Percentiles rank a stretch among this genome's conserved stretches.
Evolutionary conservation across 2,888 invertebrate species (phyloP).

Genomic region (Caenorhabditis sp.): DNA sequence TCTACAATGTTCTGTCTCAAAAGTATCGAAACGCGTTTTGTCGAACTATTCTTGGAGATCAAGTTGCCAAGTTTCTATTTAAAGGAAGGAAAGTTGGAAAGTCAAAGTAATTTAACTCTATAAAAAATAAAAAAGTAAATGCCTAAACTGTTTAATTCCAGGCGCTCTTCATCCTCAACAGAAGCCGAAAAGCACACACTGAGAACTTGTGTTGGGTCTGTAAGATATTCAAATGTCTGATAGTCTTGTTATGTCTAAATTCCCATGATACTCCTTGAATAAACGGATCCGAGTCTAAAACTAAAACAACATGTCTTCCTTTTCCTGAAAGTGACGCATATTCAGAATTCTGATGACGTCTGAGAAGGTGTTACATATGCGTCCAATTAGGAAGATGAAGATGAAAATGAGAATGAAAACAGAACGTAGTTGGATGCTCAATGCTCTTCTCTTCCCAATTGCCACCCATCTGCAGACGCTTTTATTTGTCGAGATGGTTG

Average conservation of each 20-base stretch:
- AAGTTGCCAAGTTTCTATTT: conserved; percentile 37
- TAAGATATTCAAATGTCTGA: conserved; percentile 6
- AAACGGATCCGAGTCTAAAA: too few relatives aligned
- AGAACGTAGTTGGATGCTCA: too few relatives aligned
- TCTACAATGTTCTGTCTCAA: conserved; percentile 87
- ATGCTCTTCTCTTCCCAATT: background rate
- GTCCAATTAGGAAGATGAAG: too few relatives aligned
- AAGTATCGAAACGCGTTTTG: conserved; percentile 86
- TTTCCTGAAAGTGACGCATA: too few relatives aligned
- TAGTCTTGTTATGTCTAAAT: too few relatives aligned
- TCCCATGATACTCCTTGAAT: too few relatives aligned
- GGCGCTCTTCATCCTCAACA: background rate
- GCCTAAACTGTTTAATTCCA: background rate
- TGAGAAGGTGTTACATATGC: background rate
- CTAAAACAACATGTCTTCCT: background rate
- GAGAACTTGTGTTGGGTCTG: background rate
- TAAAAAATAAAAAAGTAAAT: too few relatives aligned
- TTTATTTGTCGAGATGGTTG: background rate
- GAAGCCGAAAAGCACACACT: background rate
- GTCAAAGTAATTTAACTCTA: too few relatives aligned
- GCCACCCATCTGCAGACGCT: background rate
- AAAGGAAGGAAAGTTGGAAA: conserved; percentile 14
- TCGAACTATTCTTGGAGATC: conserved; percentile 75
- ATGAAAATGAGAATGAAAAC: too few relatives aligned
- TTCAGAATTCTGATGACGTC: background rate